Evolutionary conservation across 2,797 vertebrate genomes (phyloP).

Genomic region (Cyprinodon diabolis): DNA sequence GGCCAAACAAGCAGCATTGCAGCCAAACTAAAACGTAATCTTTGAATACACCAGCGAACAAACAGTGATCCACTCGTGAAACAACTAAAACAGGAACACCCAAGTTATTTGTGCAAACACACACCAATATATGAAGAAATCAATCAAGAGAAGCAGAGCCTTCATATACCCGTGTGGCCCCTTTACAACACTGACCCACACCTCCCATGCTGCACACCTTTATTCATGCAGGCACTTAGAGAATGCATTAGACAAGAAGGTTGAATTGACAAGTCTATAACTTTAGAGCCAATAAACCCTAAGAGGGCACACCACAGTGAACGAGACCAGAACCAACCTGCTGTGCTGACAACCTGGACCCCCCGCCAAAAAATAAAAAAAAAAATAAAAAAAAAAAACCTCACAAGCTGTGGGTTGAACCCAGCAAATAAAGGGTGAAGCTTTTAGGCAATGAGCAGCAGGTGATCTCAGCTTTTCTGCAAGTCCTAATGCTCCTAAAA

Average conservation of each 20-base stretch:
- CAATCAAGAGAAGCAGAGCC: conserved; percentile 51
- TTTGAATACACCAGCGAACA: conserved; percentile 48
- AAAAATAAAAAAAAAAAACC: background rate
- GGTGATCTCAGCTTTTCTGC: conserved; percentile 99
- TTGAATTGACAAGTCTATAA: conserved; percentile 79
- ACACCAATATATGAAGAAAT: conserved; percentile 32
- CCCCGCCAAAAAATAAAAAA: conserved; percentile 53
- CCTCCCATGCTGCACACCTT: conserved; percentile 41
- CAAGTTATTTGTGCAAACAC: conserved; percentile 29
- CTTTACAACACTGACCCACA: conserved; percentile 53
- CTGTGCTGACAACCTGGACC: conserved; percentile 70
- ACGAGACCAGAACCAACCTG: conserved; percentile 66
- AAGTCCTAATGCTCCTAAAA: conserved; percentile 99
- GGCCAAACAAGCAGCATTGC: conserved; percentile 45
- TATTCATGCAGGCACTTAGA: conserved; percentile 66
- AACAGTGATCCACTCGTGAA: conserved; percentile 37
- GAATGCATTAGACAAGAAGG: conserved; percentile 74
- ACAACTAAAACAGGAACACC: conserved; percentile 51
- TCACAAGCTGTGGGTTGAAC: conserved; percentile 80
- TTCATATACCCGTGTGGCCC: conserved; percentile 49
- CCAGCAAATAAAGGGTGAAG: conserved; percentile 99
- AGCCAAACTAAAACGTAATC: conserved; percentile 32
- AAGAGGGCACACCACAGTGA: conserved; percentile 72
- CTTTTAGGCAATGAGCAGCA: conserved; percentile 99
- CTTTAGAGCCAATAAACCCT: conserved; percentile 76